Base-by-base conservation (phyloP, 2,888 invertebrate species). In the Drosophila paracracens region DNA sequence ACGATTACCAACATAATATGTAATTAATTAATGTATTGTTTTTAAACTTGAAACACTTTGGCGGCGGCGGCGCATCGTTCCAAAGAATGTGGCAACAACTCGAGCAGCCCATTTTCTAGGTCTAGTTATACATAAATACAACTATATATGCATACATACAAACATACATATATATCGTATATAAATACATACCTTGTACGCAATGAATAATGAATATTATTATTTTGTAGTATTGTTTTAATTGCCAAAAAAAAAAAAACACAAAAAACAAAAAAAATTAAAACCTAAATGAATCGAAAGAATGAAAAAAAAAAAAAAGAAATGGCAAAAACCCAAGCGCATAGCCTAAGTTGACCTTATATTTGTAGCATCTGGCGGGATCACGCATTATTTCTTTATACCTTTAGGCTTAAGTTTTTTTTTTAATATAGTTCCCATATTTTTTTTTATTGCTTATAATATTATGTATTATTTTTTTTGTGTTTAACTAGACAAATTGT, bases 401-500 rank as follows among this genome's bases (percentile, higher is more conserved):
- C 16, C 29, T 29, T 63, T 16, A 51, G 21, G 16, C 25, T 50
- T 59, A 66, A 66, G 72, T 57, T 66, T 54, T 2, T 2, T 25
- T 18, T 33, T 25, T 50, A 25, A 43, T 16, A 1, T 56, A 36
- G 52, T 53, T 33, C n/a, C 29, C 35, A 52, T 13, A 7, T 64
- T 56, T 51, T 10, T 50, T 46, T 18, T 58, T 46, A 29, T 54
- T 38, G 25, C 54, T 56, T 59, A 43, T 16, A 36, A 36, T 40
- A 59, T 50, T 46, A 21, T 33, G 50, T 52, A 52, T 46, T 13
- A 51, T 52, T 56, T 59, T 51, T 60, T 68, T 70, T 63, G 66
- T 65, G 66, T 79, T 76, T 76, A 76, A 79, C 58, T 79, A 79
- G 79, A 76, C 58, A 72, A 79, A 79, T 79, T 79, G 58, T 79